Base-by-base conservation (phyloP, 35 echinoderm and acorn worm species). In the Apostichopus californicus region DNA sequence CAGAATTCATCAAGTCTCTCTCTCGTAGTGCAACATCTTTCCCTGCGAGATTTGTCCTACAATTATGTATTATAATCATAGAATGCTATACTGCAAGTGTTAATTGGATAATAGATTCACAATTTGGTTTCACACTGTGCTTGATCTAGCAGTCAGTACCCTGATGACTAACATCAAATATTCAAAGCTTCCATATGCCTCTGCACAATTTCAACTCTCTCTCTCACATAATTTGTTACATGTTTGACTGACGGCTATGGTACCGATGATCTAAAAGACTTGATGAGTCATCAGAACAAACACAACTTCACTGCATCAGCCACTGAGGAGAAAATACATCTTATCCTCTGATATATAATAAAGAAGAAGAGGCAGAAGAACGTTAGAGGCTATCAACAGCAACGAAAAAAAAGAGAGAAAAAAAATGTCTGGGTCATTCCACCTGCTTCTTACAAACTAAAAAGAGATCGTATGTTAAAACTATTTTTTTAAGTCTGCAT, bases 91-190 rank as follows among this genome's bases (percentile, higher is more conserved):
- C 34, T 3, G 34, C 34, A 46, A 46, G 71, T 18, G n/a, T n/a
- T 22, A 20, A 22, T 75, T 75, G 12, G 17, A 75, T 75, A 75
- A 75, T 18, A 68, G 15, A 18, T 75, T 20, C 15, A 75, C 71
- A 75, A 46, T 75, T 18, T 75, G 71, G 71, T 75, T 75, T 75
- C 71, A 75, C 71, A 75, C 71, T 75, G 17, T 75, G 20, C 71
- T 75, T 18, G 15, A 75, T 75, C 71, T n/a, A 22, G 71, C 71
- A 20, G 71, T 75, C 71, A 20, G 17, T 75, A 75, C 15, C 71
- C 71, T 75, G 17, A 6, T 75, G 71, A 75, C 71, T 75, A 75
- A 75, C 71, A 75, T 75, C 8, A 75, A 75, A 75, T 75, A 75
- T 75, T 75, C 71, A 75, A 22, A 75, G 71, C 17, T 22, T 6